A percentile compares a stretch with the other conserved stretches of the same genome.
phyloP scores from a whole-genome alignment of 2,888 invertebrate genomes.

The Acleris cristana region DNA sequence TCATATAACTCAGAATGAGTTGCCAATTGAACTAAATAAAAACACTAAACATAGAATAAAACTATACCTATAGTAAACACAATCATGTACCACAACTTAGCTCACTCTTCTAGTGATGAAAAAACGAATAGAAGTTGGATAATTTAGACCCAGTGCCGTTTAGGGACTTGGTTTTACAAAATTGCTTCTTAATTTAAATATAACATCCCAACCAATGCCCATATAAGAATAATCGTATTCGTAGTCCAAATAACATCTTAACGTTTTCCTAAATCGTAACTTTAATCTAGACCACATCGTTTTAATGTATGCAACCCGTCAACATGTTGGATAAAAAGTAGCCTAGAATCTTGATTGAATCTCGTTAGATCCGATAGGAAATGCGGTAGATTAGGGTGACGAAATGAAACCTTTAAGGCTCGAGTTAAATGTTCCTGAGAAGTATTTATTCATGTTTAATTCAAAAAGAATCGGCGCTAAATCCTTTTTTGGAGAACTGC shows the following conservation, averaged over 20 bases:
- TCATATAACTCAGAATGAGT: too few species aligned
- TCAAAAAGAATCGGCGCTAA: constrained; percentile 15
- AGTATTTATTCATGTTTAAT: constrained; percentile 15
- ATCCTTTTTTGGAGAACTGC: constrained; percentile 1
- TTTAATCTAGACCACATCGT: constrained; percentile 5
- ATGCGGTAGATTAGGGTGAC: constrained; percentile 8
- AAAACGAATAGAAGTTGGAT: too few species aligned
- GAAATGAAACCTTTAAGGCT: constrained; percentile 1
- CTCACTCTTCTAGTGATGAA: too few species aligned
- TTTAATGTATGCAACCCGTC: constrained; percentile 6
- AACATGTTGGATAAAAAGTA: background rate
- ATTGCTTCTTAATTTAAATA: background rate
- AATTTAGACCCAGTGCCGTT: too few species aligned
- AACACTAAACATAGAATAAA: too few species aligned
- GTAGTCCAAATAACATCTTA: background rate
- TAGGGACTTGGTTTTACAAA: background rate
- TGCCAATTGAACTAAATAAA: too few species aligned
- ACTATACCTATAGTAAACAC: too few species aligned
- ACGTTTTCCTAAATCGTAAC: constrained; percentile 5
- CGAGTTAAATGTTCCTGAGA: constrained; percentile 13
- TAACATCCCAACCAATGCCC: background rate
- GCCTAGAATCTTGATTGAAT: constrained; percentile 24
- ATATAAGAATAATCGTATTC: background rate
- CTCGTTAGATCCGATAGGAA: constrained; percentile 20
- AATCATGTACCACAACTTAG: too few species aligned